Conservation (phyloP, 2,888 invertebrate genomes). For the Calliopum simillimum region DNA sequence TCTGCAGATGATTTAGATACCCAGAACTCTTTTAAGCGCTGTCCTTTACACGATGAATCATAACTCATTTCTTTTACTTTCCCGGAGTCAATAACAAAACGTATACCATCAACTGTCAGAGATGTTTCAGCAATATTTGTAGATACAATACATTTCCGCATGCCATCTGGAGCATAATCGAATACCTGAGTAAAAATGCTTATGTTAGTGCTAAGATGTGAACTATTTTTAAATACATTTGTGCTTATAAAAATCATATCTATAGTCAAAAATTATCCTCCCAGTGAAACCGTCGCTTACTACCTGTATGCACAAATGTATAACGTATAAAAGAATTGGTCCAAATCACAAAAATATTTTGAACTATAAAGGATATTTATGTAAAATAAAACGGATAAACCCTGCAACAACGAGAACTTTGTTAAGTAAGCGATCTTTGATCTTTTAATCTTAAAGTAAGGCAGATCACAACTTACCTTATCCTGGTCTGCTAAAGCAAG, state of each 20-base stretch:
- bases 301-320: too few relatives aligned
- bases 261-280: background rate
- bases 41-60: constrained; percentile 90
- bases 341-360: too few relatives aligned
- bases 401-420: too few relatives aligned
- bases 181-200: constrained; percentile 75
- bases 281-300: too few relatives aligned
- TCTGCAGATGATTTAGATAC: constrained; percentile 98
- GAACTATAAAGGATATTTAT: too few relatives aligned
- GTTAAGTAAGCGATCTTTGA: too few relatives aligned
- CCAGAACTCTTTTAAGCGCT: constrained; percentile 92
- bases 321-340: too few relatives aligned
- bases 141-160: constrained; percentile 95
- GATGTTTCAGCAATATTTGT: constrained; percentile 99
- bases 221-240: background rate
- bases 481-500: constrained; percentile 95
- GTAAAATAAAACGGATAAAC: too few relatives aligned
- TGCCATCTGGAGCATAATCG: constrained; percentile 93
- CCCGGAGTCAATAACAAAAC: constrained; percentile 97
- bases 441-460: too few relatives aligned
- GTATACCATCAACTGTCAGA: constrained; percentile 96
- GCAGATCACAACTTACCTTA: constrained; percentile 73
- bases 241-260: background rate
- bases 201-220: too few relatives aligned
- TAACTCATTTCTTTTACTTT: constrained; percentile 98